Percentiles rank a stretch among this genome's conserved stretches.
phyloP scores from a whole-genome alignment of 1,140 invertebrate species.

The Yoshiicerus persimilis region DNA sequence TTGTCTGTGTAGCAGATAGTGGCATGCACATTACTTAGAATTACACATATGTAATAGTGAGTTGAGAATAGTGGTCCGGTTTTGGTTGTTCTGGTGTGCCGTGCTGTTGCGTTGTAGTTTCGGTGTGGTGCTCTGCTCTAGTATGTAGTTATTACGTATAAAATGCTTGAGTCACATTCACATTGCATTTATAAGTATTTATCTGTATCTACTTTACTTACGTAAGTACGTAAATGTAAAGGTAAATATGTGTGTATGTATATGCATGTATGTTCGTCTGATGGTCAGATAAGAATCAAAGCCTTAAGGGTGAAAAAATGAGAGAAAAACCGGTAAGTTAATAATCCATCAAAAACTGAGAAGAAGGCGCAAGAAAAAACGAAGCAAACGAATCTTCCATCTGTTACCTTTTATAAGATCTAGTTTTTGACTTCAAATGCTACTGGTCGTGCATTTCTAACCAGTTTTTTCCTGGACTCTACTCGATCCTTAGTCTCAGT shows the following conservation, averaged over 20 bases:
- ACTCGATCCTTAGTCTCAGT: slow-evolving; percentile 41
- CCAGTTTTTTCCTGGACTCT: slow-evolving; percentile 47
- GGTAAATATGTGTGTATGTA: background rate
- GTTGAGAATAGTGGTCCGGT: background rate
- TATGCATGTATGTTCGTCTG: background rate
- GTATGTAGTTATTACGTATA: background rate
- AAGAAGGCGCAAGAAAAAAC: slow-evolving; percentile 33
- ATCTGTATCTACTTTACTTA: background rate
- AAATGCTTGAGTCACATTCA: too few species aligned
- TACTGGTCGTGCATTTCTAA: slow-evolving; percentile 49
- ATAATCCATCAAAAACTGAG: slow-evolving; percentile 50
- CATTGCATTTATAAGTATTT: background rate
- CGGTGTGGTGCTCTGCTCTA: background rate
- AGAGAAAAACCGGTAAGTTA: slow-evolving; percentile 50
- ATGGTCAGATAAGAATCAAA: slow-evolving; percentile 47
- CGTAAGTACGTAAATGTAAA: background rate
- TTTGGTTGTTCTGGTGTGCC: background rate
- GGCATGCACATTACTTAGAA: background rate
- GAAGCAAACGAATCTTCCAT: slow-evolving; percentile 42
- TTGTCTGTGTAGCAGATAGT: background rate
- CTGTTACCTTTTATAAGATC: slow-evolving; percentile 47
- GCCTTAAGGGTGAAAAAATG: slow-evolving; percentile 44
- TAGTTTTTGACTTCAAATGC: slow-evolving; percentile 46
- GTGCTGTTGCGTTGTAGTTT: background rate
- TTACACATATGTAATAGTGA: background rate